Base-by-base conservation (phyloP, 1,140 invertebrate genomes). In the Heliothis virescens region DNA sequence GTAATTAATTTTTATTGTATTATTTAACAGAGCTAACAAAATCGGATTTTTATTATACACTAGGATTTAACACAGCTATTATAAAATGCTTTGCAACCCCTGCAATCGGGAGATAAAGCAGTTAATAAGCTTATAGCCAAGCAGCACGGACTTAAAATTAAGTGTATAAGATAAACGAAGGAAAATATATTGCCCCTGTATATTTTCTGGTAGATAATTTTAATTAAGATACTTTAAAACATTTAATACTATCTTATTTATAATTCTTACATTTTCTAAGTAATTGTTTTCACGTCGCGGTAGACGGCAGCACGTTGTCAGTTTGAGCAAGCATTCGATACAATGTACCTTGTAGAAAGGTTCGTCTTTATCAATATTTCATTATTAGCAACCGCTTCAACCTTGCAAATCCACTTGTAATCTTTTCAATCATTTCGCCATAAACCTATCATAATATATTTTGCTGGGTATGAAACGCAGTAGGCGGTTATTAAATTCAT, bases 401-500 rank as follows among this genome's bases (percentile, higher is more conserved):
- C 21, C 21, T 60, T 60, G 3, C 57, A 1, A 13, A 29, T 26
- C 21, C 21, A 60, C 11, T 60, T 11, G 57, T 65, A 65, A 47
- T 65, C 15, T 62, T 47, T 65, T 65, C 34, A 65, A 65, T 41
- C 62, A 65, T 41, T 47, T 47, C 34, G 18, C 41, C 62, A 47
- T 47, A 65, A 65, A 69, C 4, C 18, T 21, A 48, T 52, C 13
- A 41, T 0, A 71, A 71, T 71, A 26, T 26, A 71, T 71, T 52
- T 71, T 21, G 18, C 67, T 52, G 48, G 13, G 10, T 50, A 26
- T 71, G 18, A 71, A 69, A 41, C 10, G 29, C 11, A 15, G 21
- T 71, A 41, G 48, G 13, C 41, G 47, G 34, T 76, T 52, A 48
- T 63, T 53, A 76, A 65, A 63, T 76, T 77, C 63, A 50, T 75